These are phyloP conservation scores for Microplitis mediator DNA, from an alignment of 1,140 invertebrate species.

Conservation along the genomic window DNA sequence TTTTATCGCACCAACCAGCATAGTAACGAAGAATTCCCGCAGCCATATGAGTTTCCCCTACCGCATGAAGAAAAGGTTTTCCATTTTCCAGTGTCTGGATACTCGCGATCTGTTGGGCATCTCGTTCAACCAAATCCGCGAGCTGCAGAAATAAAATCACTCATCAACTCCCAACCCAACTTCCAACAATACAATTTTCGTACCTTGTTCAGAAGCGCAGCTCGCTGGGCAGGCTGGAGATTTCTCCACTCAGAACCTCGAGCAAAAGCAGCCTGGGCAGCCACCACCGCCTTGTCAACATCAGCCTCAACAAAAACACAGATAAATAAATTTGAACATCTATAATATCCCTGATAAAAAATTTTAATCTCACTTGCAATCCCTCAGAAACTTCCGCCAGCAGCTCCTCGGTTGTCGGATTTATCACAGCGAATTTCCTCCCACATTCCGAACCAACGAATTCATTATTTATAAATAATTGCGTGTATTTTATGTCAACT, in stretches of 20 bases:
- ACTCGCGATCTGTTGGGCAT: conserved; percentile 72
- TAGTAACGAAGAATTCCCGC: conserved; percentile 78
- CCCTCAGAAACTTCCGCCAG: conserved; percentile 65
- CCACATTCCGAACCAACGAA: conserved; percentile 65
- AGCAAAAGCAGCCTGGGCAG: conserved; percentile 66
- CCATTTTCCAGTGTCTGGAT: conserved; percentile 89
- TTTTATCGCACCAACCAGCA: conserved; percentile 92
- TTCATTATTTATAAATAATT: conserved; percentile 75
- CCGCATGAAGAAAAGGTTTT: conserved; percentile 75
- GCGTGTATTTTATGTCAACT: not conserved
- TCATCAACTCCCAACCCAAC: too few relatives aligned
- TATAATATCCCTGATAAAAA: too few relatives aligned
- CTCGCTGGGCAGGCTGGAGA: conserved; percentile 74
- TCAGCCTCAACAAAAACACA: conserved; percentile 46
- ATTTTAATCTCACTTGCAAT: conserved; percentile 41
- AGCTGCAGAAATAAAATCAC: conserved; percentile 57
- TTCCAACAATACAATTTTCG: not conserved
- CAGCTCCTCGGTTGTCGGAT: conserved; percentile 62
- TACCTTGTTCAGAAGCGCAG: conserved; percentile 63
- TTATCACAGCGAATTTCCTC: conserved; percentile 57
- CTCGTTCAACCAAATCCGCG: conserved; percentile 77
- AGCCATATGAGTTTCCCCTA: conserved; percentile 68
- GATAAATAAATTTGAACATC: too few relatives aligned
- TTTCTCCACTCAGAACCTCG: conserved; percentile 71
- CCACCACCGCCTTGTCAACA: conserved; percentile 64